phyloP scores from a whole-genome alignment of 2,113 vertebrate genomes.

The Physeter macrocephalus region DNA sequence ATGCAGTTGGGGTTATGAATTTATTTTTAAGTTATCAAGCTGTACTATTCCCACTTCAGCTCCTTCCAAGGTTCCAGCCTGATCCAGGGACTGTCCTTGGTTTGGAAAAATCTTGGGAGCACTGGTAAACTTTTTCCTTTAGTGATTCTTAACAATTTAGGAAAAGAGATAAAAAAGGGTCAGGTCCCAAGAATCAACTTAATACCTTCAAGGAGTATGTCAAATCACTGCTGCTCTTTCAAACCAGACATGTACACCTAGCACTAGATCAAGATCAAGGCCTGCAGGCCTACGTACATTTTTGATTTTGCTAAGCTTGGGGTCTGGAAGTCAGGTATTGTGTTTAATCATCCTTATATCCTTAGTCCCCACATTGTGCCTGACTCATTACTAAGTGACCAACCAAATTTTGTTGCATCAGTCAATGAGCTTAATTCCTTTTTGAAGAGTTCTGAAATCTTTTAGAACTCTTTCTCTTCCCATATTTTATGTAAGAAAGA shows the following conservation, averaged over 20 bases:
- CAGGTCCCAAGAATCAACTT: background rate
- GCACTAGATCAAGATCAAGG: background rate
- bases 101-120: background rate
- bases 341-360: background rate
- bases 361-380: background rate
- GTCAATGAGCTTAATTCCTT: background rate
- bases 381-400: background rate
- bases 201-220: background rate
- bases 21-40: background rate
- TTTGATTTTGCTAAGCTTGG: background rate
- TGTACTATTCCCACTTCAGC: background rate
- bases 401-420: background rate
- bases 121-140: background rate
- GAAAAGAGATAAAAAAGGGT: background rate
- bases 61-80: background rate
- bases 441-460: conserved; percentile 34
- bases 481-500: conserved; percentile 25
- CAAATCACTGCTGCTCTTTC: background rate
- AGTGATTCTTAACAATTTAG: background rate
- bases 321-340: background rate
- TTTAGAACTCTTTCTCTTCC: background rate
- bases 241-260: background rate
- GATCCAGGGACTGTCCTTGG: background rate
- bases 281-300: background rate
- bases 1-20: background rate